A percentile compares a stretch with the other conserved stretches of the same genome.
These are phyloP conservation scores for Camarhynchus parvulus DNA, from an alignment of 2,113 vertebrate species.

Conservation along the genomic window DNA sequence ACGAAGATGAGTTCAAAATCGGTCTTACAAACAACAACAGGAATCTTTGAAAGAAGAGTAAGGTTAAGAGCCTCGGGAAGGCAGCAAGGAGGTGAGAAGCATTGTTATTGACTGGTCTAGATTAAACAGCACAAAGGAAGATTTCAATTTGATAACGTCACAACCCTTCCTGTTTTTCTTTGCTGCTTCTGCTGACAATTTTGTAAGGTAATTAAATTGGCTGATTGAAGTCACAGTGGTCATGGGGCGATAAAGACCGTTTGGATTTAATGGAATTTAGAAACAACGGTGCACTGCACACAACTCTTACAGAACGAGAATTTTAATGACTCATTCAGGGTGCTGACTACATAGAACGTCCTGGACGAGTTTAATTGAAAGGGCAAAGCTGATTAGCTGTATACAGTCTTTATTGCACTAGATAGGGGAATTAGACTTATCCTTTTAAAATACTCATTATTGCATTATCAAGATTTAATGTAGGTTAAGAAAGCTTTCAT, in stretches of 20 bases:
- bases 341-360: slow-evolving; percentile 82
- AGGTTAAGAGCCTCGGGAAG: slow-evolving; percentile 75
- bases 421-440: slow-evolving; percentile 82
- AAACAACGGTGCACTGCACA: slow-evolving; percentile 79
- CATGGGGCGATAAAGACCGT: slow-evolving; percentile 84
- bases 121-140: slow-evolving; percentile 78
- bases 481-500: slow-evolving; percentile 79
- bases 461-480: slow-evolving; percentile 83
- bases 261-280: slow-evolving; percentile 87
- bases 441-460: slow-evolving; percentile 83
- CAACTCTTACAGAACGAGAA: slow-evolving; percentile 81
- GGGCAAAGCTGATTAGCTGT: slow-evolving; percentile 83
- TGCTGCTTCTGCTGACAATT: slow-evolving; percentile 80
- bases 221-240: slow-evolving; percentile 86
- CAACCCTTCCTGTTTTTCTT: slow-evolving; percentile 80
- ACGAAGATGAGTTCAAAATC: slow-evolving; percentile 30
- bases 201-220: slow-evolving; percentile 86
- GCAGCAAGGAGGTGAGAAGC: slow-evolving; percentile 64
- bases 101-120: slow-evolving; percentile 78
- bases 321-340: slow-evolving; percentile 82
- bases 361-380: slow-evolving; percentile 84
- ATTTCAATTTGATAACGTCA: slow-evolving; percentile 85
- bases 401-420: slow-evolving; percentile 78
- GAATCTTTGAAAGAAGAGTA: slow-evolving; percentile 65
- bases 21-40: slow-evolving; percentile 49